Evolutionary conservation across 1,140 invertebrate species (phyloP), one percentile per base, ranked within the genome.

Genomic region (Listronotus bonariensis): DNA sequence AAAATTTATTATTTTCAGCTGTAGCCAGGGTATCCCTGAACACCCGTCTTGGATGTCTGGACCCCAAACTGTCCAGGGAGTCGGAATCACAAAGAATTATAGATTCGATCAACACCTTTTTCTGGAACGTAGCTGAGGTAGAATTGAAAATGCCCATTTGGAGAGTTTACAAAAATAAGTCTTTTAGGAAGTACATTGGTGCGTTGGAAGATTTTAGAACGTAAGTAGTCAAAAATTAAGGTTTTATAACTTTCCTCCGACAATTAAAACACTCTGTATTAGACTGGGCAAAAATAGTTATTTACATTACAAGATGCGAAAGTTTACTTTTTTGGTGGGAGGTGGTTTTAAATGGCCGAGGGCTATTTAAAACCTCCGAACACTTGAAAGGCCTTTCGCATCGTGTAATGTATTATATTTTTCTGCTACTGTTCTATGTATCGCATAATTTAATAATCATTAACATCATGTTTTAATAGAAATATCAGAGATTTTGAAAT

Each of bases 141-240:
- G 92, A 93, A 79, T 77, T 92, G 10, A 88, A 90, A 58, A 85
- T 92, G 68, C 91, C 91, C 0, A 78, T 93, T 43, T 94, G 92
- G 92, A 86, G 89, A 70, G 62, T 91, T 4, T 90, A 90, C 73
- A 81, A 84, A n/a, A 93, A 91, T 0, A 83, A 85, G 32, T 83
- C 88, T 0, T 93, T 92, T 81, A 82, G 83, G 62, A 86, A 89
- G 58, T 92, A 91, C 67, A 85, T 90, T 8, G 80, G 85, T 38
- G 87, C 91, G 1, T 81, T 93, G 31, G 89, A 92, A 69, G 84
- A 83, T 63, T 88, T 88, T 72, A 82, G 83, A 70, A 86, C 83
- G 91, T 92, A n/a, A 80, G 81, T 79, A 11, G 14, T 38, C n/a
- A 14, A 32, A n/a, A n/a, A n/a, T n/a, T n/a, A n/a, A 26, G 7